A percentile compares a stretch with the other conserved stretches of the same genome.
phyloP scores from a whole-genome alignment of 2,797 vertebrate genomes.

The Xyrichtys novacula region DNA sequence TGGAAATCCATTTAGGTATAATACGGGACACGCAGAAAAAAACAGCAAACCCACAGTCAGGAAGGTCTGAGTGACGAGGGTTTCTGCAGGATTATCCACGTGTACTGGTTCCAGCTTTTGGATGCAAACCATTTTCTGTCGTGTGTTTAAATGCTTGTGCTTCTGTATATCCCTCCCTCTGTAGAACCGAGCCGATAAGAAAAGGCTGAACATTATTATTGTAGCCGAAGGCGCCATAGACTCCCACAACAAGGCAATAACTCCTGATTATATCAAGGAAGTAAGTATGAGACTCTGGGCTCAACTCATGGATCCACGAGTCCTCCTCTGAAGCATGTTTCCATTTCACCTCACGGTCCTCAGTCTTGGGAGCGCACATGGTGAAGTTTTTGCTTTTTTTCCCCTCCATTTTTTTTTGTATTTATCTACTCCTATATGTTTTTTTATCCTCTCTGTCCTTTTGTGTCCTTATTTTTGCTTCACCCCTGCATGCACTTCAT shows the following conservation, averaged over 20 bases:
- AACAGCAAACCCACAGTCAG: background rate
- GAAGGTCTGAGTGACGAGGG: background rate
- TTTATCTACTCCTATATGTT: background rate
- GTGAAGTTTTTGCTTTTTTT: background rate
- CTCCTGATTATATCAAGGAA: slow-evolving; percentile 92
- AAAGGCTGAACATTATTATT: slow-evolving; percentile 98
- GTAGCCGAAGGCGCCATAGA: slow-evolving; percentile 97
- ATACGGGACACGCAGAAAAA: too few relatives aligned
- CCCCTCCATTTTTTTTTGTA: background rate
- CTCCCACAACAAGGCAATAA: slow-evolving; percentile 90
- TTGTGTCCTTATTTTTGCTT: background rate
- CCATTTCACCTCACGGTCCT: slow-evolving; percentile 7
- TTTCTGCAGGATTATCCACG: slow-evolving; percentile 1
- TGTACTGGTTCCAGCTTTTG: slow-evolving; percentile 47
- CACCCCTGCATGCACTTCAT: slow-evolving; percentile 14
- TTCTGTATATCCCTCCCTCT: slow-evolving; percentile 33
- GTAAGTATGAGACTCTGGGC: slow-evolving; percentile 83
- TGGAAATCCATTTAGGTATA: slow-evolving; percentile 9
- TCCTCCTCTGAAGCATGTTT: slow-evolving; percentile 21
- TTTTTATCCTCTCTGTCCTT: background rate
- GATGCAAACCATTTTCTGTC: slow-evolving; percentile 60
- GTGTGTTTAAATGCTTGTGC: slow-evolving; percentile 39
- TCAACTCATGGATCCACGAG: background rate
- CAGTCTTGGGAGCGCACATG: slow-evolving; percentile 15
- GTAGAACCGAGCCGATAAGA: slow-evolving; percentile 95